phyloP scores from a whole-genome alignment of 2,888 invertebrate species.

The Petrolisthes manimaculis region DNA sequence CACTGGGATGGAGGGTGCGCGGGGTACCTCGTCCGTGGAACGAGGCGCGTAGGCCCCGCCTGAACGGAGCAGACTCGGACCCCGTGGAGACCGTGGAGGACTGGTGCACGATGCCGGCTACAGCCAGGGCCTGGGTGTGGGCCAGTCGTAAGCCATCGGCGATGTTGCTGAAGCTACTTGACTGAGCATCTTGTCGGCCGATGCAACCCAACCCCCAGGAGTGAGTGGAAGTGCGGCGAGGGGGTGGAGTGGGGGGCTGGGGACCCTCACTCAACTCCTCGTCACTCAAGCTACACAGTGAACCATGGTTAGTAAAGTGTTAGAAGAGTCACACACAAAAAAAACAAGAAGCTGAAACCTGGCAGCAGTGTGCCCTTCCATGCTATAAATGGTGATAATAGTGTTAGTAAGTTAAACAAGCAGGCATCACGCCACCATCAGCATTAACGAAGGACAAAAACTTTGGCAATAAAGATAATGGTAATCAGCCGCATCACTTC shows the following conservation, averaged over 20 bases:
- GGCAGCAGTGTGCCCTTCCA: conserved; percentile 33
- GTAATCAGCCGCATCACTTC: conserved; percentile 39
- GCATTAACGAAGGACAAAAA: neutral
- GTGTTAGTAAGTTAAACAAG: conserved; percentile 39
- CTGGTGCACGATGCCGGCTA: conserved; percentile 64
- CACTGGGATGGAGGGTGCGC: conserved; percentile 56
- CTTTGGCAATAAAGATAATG: neutral
- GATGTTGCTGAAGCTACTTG: conserved; percentile 66
- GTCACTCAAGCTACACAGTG: conserved; percentile 65
- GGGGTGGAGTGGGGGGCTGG: conserved; percentile 60
- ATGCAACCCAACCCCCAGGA: conserved; percentile 63
- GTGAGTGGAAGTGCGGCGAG: conserved; percentile 50
- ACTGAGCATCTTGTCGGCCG: conserved; percentile 57
- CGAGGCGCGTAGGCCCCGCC: conserved; percentile 64
- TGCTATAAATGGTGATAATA: conserved; percentile 29
- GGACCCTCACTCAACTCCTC: conserved; percentile 63
- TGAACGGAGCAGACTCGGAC: conserved; percentile 58
- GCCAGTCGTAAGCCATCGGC: conserved; percentile 65
- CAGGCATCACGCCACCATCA: conserved; percentile 40
- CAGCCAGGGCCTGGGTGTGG: conserved; percentile 63
- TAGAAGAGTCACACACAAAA: conserved; percentile 33
- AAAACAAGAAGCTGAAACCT: conserved; percentile 26
- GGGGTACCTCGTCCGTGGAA: conserved; percentile 66
- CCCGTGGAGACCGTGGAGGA: conserved; percentile 43
- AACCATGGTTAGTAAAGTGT: conserved; percentile 49